Conservation (phyloP, 1,140 invertebrate genomes). For the Steinernema khuongi region DNA sequence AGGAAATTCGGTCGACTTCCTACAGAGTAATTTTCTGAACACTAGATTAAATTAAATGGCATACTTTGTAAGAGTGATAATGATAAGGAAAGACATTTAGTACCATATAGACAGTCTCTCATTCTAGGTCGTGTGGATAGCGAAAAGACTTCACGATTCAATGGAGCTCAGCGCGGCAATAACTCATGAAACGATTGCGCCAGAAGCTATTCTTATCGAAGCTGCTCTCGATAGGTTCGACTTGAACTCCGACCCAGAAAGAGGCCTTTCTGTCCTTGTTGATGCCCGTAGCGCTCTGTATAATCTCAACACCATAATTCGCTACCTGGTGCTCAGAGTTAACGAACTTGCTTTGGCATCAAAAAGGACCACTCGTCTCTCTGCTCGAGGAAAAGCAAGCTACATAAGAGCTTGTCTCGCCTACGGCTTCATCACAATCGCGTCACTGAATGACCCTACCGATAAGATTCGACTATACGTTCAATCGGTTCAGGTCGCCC, state of each 20-base stretch:
- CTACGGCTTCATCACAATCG: constrained; percentile 88
- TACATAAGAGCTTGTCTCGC: constrained; percentile 76
- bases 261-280: constrained; percentile 84
- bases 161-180: neutral
- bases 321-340: constrained; percentile 64
- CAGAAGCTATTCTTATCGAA: constrained; percentile 69
- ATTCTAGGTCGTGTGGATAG: neutral
- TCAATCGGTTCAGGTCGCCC: constrained; percentile 78
- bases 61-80: no score
- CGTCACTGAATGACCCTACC: constrained; percentile 74
- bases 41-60: no score
- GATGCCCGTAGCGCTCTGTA: constrained; percentile 80
- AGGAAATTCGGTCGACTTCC: no score
- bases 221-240: constrained; percentile 73
- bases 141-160: neutral
- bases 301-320: constrained; percentile 75
- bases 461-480: constrained; percentile 77
- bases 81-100: no score
- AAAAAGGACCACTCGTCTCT: constrained; percentile 68
- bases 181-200: neutral
- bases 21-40: no score
- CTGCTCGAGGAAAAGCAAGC: constrained; percentile 73
- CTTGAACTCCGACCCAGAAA: constrained; percentile 78
- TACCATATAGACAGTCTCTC: no score
- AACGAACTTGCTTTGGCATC: constrained; percentile 74